phyloP scores from a whole-genome alignment of 2,888 invertebrate species.

The Thymelicus acteon region DNA sequence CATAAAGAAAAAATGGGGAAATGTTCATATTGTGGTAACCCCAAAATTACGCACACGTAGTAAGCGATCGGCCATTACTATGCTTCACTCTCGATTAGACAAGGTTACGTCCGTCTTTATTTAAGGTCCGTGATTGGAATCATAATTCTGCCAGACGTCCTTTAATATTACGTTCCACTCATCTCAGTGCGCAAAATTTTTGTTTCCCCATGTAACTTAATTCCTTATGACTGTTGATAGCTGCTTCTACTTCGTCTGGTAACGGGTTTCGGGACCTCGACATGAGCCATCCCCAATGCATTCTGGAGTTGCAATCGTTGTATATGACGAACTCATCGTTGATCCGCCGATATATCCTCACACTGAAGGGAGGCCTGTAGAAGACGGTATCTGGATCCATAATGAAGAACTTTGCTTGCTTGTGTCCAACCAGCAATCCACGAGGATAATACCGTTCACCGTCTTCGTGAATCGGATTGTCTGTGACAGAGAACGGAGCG shows the following conservation, averaged over 20 bases:
- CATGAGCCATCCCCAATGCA: constrained; percentile 1
- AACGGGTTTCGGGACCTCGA: constrained; percentile 5
- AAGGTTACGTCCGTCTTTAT: no score
- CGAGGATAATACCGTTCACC: not conserved
- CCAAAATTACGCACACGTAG: no score
- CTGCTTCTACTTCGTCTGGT: not conserved
- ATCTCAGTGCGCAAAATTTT: not conserved
- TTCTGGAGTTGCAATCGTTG: not conserved
- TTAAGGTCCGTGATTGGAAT: no score
- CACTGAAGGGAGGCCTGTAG: not conserved
- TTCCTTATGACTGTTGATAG: not conserved
- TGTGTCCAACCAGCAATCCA: constrained; percentile 11
- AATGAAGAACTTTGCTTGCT: constrained; percentile 20
- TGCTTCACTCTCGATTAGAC: no score
- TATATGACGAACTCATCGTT: not conserved
- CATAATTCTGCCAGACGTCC: no score
- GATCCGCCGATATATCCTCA: constrained; percentile 4
- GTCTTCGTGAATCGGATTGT: not conserved
- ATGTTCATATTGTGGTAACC: no score
- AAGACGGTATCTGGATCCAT: not conserved
- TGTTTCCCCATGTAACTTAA: not conserved
- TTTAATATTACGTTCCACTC: no score
- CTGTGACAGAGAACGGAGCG: constrained; percentile 4
- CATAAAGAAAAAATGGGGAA: no score
- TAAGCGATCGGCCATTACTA: no score